Percentiles rank a stretch among this genome's conserved stretches.
Evolutionary conservation across 1,140 invertebrate genomes (phyloP).

Genomic region (Ridgeia piscesae): DNA sequence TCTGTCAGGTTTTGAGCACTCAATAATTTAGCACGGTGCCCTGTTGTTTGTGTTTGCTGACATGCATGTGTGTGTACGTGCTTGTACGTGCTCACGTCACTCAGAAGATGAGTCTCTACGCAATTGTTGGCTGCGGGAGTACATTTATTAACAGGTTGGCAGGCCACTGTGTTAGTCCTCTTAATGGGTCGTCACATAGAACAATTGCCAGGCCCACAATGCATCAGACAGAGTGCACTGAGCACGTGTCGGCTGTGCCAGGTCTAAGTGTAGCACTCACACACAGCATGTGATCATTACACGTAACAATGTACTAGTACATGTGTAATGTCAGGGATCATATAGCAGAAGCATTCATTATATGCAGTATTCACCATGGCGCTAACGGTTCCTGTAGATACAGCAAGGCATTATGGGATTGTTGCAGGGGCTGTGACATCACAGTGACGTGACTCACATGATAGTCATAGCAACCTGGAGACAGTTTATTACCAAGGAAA

Average conservation of each 20-base stretch:
- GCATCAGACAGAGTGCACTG: not conserved
- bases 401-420: not conserved
- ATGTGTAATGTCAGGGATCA: not conserved
- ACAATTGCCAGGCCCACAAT: not conserved
- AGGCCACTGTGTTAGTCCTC: not conserved
- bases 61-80: not conserved
- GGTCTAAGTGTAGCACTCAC: not conserved
- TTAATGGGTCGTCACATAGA: not conserved
- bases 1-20: not conserved
- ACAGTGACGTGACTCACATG: not conserved
- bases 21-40: not conserved
- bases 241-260: not conserved
- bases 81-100: not conserved
- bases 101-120: not conserved
- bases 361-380: not conserved
- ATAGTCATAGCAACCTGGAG: not conserved
- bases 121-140: not conserved
- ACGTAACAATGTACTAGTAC: not conserved
- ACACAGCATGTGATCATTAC: not conserved
- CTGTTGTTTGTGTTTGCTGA: not conserved
- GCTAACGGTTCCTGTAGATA: not conserved
- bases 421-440: not conserved
- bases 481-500: not conserved
- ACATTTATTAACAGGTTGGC: not conserved
- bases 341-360: not conserved